Evolutionary conservation across 2,797 vertebrate genomes (phyloP).

Genomic region (Geotrypetes seraphini): DNA sequence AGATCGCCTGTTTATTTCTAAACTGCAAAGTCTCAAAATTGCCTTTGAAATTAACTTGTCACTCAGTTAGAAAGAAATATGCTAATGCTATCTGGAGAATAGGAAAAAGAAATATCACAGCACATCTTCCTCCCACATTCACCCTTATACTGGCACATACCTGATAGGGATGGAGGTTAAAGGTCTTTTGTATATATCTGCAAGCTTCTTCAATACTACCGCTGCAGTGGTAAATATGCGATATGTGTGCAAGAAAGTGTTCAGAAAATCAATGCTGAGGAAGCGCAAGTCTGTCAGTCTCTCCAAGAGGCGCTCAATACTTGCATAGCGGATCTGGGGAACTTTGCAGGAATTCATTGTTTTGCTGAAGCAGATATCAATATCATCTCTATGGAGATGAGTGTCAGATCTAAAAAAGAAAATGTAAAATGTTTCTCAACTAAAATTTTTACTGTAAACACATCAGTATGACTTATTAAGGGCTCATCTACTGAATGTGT

Average conservation of each 20-base stretch:
- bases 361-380: constrained; percentile 98
- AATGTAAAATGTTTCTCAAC: too few species aligned
- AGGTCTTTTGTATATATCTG: constrained; percentile 90
- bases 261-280: constrained; percentile 96
- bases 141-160: too few species aligned
- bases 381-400: constrained; percentile 91
- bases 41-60: too few species aligned
- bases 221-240: constrained; percentile 86
- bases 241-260: constrained; percentile 96
- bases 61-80: too few species aligned
- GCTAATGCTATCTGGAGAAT: too few species aligned
- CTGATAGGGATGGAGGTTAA: constrained; percentile 93
- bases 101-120: too few species aligned
- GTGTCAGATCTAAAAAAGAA: constrained; percentile 74
- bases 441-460: too few species aligned
- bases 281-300: constrained; percentile 91
- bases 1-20: too few species aligned
- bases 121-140: too few species aligned
- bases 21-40: too few species aligned
- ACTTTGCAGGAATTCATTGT: constrained; percentile 98
- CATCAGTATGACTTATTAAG: too few species aligned
- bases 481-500: too few species aligned
- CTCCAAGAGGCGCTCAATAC: constrained; percentile 88
- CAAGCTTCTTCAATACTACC: constrained; percentile 87
- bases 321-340: constrained; percentile 94